phyloP scores from a whole-genome alignment of 1,140 invertebrate species.

The Sipha flava region DNA sequence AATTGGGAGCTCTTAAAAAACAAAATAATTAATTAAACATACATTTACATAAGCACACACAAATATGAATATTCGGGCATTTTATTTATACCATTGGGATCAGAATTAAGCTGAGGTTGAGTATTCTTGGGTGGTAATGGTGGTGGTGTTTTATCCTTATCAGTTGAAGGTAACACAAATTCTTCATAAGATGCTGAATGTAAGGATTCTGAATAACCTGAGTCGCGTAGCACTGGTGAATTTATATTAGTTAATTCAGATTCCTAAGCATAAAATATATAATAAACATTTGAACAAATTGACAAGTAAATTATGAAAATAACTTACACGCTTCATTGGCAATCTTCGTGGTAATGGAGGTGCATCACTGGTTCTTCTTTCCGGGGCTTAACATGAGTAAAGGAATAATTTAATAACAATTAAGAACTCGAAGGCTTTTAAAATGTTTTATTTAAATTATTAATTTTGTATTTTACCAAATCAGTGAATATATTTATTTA shows the following conservation, averaged over 20 bases:
- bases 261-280: neutral
- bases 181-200: slow-evolving; percentile 24
- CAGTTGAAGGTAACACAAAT: slow-evolving; percentile 4
- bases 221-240: neutral
- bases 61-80: neutral
- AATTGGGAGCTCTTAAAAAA: neutral
- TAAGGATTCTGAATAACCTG: slow-evolving; percentile 18
- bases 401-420: too few relatives aligned
- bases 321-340: slow-evolving; percentile 27
- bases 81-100: neutral
- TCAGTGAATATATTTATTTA: too few relatives aligned
- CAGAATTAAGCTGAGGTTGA: neutral
- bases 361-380: slow-evolving; percentile 43
- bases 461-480: too few relatives aligned
- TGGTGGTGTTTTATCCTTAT: neutral
- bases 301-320: neutral
- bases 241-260: slow-evolving; percentile 10
- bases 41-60: neutral
- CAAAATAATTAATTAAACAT: neutral
- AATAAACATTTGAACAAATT: neutral
- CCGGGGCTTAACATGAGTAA: neutral
- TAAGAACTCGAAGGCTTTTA: too few relatives aligned
- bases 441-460: too few relatives aligned
- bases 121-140: slow-evolving; percentile 6
- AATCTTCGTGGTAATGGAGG: slow-evolving; percentile 52